Evolutionary conservation across 2,888 invertebrate species (phyloP), one percentile per base, ranked within the genome.

Genomic region (Clistopyga incitator): DNA sequence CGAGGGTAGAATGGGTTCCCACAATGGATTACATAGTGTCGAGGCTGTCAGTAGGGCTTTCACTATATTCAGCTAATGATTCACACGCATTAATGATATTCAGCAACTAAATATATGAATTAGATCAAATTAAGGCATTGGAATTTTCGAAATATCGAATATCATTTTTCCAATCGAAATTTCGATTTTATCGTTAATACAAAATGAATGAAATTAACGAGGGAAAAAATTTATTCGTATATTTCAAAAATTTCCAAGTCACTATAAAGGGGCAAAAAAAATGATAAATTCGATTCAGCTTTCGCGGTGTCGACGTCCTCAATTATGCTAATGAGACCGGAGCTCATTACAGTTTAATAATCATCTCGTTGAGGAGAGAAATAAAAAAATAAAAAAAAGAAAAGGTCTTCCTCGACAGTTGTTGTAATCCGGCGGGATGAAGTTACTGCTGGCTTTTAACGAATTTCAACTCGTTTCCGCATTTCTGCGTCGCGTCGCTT

Each of bases 391-490:
- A 18, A n/a, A n/a, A n/a, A n/a, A n/a, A n/a, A n/a, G n/a, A n/a
- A n/a, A n/a, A n/a, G n/a, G n/a, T n/a, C n/a, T 50, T 13, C 59
- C 47, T 34, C 52, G 54, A 61, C 77, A 70, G 59, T 20, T 78
- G 77, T 70, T 78, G 47, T 68, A 56, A 34, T 25, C 45, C 59
- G 29, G n/a, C 59, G 34, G 61, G 47, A 68, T 10, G 77, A 78
- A 47, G 42, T 45, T 45, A 34, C 59, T 25, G 56, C 13, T 20
- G 50, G 34, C 47, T 77, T 77, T 77, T 68, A 77, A 77, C 68
- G 68, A 77, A 68, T 77, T 77, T 38, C 56, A 68, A 68, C 42
- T 68, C 15, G 59, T 78, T 78, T 78, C 68, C 77, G 59, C n/a
- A 68, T 42, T 15, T 61, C 77, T 61, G 50, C 47, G 50, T 42